A percentile compares a stretch with the other conserved stretches of the same genome.
Conservation (phyloP, 2,888 invertebrate species). For the Cheilosia soror region DNA sequence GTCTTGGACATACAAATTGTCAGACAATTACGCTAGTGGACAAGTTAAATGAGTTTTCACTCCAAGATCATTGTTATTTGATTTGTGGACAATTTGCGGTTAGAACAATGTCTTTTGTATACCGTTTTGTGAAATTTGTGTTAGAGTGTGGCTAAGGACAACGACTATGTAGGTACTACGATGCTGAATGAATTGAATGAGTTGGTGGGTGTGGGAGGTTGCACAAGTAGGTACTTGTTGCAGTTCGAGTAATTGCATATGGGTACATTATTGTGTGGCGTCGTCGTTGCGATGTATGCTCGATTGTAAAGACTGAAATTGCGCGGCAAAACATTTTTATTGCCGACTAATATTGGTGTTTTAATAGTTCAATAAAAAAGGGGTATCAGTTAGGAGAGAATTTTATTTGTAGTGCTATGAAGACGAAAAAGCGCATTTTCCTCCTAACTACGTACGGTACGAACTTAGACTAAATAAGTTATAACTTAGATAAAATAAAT, state of each 20-base stretch:
- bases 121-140: constrained; percentile 4
- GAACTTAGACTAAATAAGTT: no score
- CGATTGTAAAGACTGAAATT: constrained; percentile 2
- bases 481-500: no score
- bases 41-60: constrained; percentile 60
- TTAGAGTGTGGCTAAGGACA: neutral
- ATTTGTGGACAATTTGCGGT: constrained; percentile 50
- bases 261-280: constrained; percentile 35
- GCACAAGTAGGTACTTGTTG: constrained; percentile 59
- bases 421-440: constrained; percentile 5
- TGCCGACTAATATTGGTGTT: constrained; percentile 34
- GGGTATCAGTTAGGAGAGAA: neutral
- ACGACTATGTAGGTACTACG: no score
- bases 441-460: no score
- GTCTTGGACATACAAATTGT: constrained; percentile 19
- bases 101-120: constrained; percentile 25
- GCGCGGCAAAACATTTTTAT: constrained; percentile 47
- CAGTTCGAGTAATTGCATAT: constrained; percentile 25
- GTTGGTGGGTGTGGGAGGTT: constrained; percentile 6
- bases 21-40: constrained; percentile 50
- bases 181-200: neutral
- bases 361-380: constrained; percentile 25
- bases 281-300: constrained; percentile 18
- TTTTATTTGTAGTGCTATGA: constrained; percentile 23
- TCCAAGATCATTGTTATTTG: constrained; percentile 57